Evolutionary conservation across 1,140 invertebrate genomes (phyloP).

Genomic region (Chionoecetes opilio): DNA sequence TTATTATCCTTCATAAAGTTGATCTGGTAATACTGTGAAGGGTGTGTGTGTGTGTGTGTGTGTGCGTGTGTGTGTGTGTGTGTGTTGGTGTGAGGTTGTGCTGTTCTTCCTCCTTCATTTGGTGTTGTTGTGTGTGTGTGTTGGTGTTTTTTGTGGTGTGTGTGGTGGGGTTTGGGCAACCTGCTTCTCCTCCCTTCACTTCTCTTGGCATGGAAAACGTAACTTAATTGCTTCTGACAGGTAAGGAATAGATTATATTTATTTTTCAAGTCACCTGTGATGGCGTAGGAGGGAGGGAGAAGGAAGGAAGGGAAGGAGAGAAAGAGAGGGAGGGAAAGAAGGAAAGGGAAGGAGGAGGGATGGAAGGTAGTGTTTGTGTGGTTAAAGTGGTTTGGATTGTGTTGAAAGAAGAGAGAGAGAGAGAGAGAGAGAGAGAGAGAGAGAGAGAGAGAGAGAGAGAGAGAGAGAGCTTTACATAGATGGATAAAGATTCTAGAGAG

Average conservation of each 20-base stretch:
- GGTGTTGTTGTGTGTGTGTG: no score
- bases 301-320: neutral
- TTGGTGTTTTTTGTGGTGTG: no score
- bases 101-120: neutral
- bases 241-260: neutral
- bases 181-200: neutral
- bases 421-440: neutral
- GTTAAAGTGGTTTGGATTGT: neutral
- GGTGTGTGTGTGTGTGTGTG: no score
- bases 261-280: slow-evolving; percentile 20
- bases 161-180: no score
- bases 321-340: neutral
- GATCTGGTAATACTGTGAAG: neutral
- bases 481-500: no score
- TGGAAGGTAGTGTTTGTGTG: neutral
- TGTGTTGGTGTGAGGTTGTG: no score
- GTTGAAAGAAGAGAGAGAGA: neutral
- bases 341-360: neutral
- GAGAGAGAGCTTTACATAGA: neutral
- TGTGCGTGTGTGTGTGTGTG: no score
- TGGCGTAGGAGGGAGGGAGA: neutral
- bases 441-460: neutral
- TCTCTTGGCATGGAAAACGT: neutral
- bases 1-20: no score
- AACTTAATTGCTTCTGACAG: slow-evolving; percentile 29